These are phyloP conservation scores for Apis cerana DNA, from an alignment of 1,140 invertebrate species.

Conservation along the genomic window DNA sequence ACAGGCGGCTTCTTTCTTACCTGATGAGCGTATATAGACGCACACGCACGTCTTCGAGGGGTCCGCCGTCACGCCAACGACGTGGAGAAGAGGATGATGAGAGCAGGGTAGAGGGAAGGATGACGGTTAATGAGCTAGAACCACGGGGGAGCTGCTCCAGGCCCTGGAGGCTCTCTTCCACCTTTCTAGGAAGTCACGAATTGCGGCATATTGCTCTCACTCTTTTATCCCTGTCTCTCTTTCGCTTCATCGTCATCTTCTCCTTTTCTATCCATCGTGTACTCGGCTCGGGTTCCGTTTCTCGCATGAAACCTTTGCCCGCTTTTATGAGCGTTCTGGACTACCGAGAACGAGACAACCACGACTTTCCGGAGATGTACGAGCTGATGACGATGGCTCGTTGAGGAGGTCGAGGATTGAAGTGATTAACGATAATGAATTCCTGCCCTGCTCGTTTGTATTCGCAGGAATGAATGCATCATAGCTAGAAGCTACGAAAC, in stretches of 20 bases:
- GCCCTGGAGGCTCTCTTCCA: slow-evolving; percentile 53
- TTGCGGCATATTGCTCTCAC: slow-evolving; percentile 47
- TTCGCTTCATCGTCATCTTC: neutral
- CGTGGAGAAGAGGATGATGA: slow-evolving; percentile 66
- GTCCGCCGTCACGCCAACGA: slow-evolving; percentile 63
- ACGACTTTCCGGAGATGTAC: slow-evolving; percentile 44
- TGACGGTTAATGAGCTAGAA: slow-evolving; percentile 79
- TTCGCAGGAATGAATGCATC: slow-evolving; percentile 1
- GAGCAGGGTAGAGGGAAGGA: slow-evolving; percentile 56
- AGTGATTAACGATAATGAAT: slow-evolving; percentile 51
- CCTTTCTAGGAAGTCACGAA: slow-evolving; percentile 75
- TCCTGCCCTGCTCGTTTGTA: slow-evolving; percentile 32
- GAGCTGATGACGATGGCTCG: slow-evolving; percentile 48
- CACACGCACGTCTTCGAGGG: slow-evolving; percentile 55
- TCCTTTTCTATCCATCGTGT: neutral
- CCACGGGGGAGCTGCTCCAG: slow-evolving; percentile 72
- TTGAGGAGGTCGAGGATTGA: slow-evolving; percentile 46
- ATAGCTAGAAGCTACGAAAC: slow-evolving; percentile 1
- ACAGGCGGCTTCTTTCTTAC: slow-evolving; percentile 81
- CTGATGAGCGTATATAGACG: slow-evolving; percentile 74
- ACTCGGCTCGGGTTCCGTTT: slow-evolving; percentile 53
- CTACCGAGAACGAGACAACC: slow-evolving; percentile 32
- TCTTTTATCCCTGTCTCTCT: neutral
- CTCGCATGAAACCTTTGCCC: slow-evolving; percentile 55
- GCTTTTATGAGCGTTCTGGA: slow-evolving; percentile 41